Evolutionary conservation across 2,113 vertebrate genomes (phyloP).

Genomic region (Empidonax traillii): DNA sequence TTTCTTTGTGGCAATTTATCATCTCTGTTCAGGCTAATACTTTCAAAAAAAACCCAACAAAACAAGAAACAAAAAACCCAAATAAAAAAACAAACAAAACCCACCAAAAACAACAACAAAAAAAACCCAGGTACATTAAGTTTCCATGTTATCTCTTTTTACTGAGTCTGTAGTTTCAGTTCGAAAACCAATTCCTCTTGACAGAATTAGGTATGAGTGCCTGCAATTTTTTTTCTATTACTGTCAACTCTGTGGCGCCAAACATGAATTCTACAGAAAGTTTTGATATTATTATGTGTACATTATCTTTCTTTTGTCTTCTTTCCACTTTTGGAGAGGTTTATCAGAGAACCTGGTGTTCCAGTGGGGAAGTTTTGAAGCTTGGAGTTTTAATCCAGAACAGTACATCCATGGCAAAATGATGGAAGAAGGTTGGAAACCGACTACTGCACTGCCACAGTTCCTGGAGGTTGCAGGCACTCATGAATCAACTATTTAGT

Average conservation of each 20-base stretch:
- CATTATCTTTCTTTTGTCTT: not conserved
- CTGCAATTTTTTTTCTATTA: not conserved
- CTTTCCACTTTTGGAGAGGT: not conserved
- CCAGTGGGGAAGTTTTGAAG: not conserved
- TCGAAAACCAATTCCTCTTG: not conserved
- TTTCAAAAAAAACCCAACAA: not conserved
- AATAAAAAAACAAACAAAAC: not conserved
- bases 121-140: not conserved
- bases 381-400: not conserved
- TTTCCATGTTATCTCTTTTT: not conserved
- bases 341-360: not conserved
- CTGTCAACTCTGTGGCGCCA: not conserved
- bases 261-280: not conserved
- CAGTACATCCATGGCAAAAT: not conserved
- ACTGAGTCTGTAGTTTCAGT: not conserved
- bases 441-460: not conserved
- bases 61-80: not conserved
- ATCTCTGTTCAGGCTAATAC: not conserved
- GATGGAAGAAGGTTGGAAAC: not conserved
- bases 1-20: not conserved
- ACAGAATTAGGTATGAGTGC: not conserved
- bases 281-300: not conserved
- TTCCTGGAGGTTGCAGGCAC: not conserved
- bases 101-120: not conserved
- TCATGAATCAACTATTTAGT: not conserved